These are phyloP conservation scores for Tigriopus californicus DNA, from an alignment of 2,888 invertebrate genomes.

Conservation along the genomic window DNA sequence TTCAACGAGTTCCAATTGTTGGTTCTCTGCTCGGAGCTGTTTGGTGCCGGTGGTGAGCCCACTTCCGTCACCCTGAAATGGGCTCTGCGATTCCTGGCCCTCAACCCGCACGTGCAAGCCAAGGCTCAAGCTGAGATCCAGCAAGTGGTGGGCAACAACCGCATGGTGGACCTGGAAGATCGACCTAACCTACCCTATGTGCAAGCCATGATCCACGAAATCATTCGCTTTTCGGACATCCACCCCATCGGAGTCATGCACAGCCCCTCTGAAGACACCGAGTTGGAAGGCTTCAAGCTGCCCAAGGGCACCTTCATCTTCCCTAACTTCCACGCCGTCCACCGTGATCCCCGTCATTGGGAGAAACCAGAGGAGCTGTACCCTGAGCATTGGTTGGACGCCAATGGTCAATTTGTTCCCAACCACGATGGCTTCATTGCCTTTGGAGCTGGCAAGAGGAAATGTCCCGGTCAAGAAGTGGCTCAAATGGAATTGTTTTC, in stretches of 20 bases:
- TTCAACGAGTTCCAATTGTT: constrained; percentile 7
- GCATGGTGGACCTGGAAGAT: background rate
- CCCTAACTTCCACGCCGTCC: constrained; percentile 16
- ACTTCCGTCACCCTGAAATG: constrained; percentile 15
- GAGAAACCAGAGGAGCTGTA: constrained; percentile 13
- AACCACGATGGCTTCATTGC: constrained; percentile 3
- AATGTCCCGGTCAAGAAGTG: constrained; percentile 12
- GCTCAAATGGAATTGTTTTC: constrained; percentile 9
- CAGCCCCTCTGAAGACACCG: constrained; percentile 10
- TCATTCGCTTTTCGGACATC: constrained; percentile 11
- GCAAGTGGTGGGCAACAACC: background rate
- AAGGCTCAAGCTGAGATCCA: constrained; percentile 10
- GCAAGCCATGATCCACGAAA: constrained; percentile 9
- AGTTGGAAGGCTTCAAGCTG: constrained; percentile 12
- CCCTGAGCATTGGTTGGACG: constrained; percentile 13
- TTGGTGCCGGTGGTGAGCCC: constrained; percentile 13
- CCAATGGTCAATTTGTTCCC: constrained; percentile 7
- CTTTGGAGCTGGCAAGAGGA: constrained; percentile 9
- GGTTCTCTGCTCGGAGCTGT: background rate
- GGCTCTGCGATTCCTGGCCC: constrained; percentile 14
- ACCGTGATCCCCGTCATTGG: constrained; percentile 14
- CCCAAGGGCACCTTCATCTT: constrained; percentile 17
- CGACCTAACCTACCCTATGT: constrained; percentile 3
- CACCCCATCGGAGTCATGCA: constrained; percentile 13
- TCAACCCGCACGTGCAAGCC: constrained; percentile 1